phyloP scores from a whole-genome alignment of 2,797 vertebrate species.

The Hyperoplus lanceolatus region DNA sequence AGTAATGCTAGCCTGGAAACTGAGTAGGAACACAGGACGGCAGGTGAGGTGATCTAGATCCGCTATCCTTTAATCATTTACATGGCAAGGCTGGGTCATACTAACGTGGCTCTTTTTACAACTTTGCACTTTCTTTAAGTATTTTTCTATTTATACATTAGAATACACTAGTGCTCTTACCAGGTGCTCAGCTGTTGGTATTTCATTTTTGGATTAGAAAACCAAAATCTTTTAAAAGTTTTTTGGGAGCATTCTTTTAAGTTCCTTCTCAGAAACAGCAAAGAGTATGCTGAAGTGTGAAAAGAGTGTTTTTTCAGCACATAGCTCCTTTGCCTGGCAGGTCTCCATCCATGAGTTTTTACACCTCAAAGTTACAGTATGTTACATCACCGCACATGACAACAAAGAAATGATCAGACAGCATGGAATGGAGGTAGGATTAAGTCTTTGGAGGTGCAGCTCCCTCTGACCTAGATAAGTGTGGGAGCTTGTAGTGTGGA shows the following conservation, averaged over 20 bases:
- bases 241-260: not conserved
- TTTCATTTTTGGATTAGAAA: not conserved
- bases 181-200: not conserved
- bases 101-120: slow-evolving; percentile 28
- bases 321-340: slow-evolving; percentile 33
- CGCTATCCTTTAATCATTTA: slow-evolving; percentile 72
- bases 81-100: slow-evolving; percentile 15
- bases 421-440: slow-evolving; percentile 56
- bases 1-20: slow-evolving; percentile 76
- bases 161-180: not conserved
- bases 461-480: slow-evolving; percentile 82
- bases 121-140: slow-evolving; percentile 2
- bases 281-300: slow-evolving; percentile 18
- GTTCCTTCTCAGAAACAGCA: slow-evolving; percentile 20
- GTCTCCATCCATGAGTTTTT: slow-evolving; percentile 67
- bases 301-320: slow-evolving; percentile 15
- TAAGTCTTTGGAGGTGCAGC: slow-evolving; percentile 66
- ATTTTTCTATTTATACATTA: not conserved
- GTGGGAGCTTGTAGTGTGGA: slow-evolving; percentile 53
- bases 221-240: not conserved
- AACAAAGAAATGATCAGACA: slow-evolving; percentile 65
- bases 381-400: slow-evolving; percentile 77
- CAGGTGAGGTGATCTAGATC: slow-evolving; percentile 42
- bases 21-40: slow-evolving; percentile 67
- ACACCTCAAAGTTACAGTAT: slow-evolving; percentile 71